These are phyloP conservation scores for Gallinago undulata DNA, from an alignment of 2,113 vertebrate genomes.

Conservation along the genomic window DNA sequence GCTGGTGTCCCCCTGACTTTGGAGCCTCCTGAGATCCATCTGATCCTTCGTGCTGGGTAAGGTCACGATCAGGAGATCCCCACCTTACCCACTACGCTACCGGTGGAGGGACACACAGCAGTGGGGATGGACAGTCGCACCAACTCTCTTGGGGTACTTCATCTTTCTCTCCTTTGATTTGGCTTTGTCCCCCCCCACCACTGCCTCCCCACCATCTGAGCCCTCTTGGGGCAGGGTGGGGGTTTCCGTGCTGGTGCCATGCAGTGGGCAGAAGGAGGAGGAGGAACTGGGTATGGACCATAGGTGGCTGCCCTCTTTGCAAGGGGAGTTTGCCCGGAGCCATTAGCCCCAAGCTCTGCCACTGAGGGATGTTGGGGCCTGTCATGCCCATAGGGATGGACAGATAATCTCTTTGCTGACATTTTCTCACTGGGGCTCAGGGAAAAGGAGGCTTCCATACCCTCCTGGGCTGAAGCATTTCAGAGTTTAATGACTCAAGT, in stretches of 20 bases:
- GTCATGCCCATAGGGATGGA: neutral
- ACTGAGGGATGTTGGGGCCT: rapidly evolving
- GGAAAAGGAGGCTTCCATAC: constrained; percentile 10
- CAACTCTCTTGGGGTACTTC: neutral
- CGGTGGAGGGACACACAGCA: rapidly evolving
- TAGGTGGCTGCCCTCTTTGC: neutral
- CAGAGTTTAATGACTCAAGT: constrained; percentile 52
- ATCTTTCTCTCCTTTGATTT: neutral
- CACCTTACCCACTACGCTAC: neutral
- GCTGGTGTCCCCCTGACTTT: neutral
- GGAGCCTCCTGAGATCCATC: neutral
- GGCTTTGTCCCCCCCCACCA: neutral
- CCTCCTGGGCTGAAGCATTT: neutral
- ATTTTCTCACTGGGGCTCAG: neutral
- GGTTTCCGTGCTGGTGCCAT: neutral
- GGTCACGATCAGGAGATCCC: rapidly evolving
- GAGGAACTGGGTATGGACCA: rapidly evolving
- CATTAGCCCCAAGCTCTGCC: neutral
- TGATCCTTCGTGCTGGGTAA: neutral
- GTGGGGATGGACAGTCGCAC: neutral
- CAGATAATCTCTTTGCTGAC: neutral
- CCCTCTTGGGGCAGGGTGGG: rapidly evolving
- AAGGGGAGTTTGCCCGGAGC: neutral
- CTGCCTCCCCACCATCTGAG: neutral
- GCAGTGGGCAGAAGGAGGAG: neutral